Evolutionary conservation across 2,888 invertebrate genomes (phyloP), one percentile per base, ranked within the genome.

Genomic region (Calameuta filiformis): DNA sequence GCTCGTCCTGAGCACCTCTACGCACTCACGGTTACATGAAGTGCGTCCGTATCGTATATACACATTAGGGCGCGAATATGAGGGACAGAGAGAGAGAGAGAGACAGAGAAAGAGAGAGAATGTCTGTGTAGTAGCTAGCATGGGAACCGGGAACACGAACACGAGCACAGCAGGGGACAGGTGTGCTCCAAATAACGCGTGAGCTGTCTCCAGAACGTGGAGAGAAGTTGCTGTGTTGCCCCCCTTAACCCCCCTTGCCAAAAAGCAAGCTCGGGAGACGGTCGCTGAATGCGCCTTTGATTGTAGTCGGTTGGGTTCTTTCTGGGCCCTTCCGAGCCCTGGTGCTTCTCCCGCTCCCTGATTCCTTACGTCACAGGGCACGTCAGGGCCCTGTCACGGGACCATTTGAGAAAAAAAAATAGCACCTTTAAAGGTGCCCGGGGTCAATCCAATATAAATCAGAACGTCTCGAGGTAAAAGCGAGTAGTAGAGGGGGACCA

Each of bases 371-470:
- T 81, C 78, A 75, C 80, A 73, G 68, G 73, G 12, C 68, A 30
- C 12, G 40, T 12, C 12, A 37, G 73, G 75, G 73, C 74, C 77
- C 77, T 78, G 81, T 80, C 82, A 83, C 82, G 84, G 83, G 85
- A 85, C 82, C 85, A 86, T 85, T 85, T 85, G 81, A 84, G 83
- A 73, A 73, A 73, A 78, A 87, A 85, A 87, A 87, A 86, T 84
- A 87, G 84, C 85, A 85, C 83, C 76, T 79, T 81, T 82, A 87
- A 87, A 86, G 86, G 87, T 87, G 85, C 81, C 85, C 83, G 83
- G 89, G 88, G 87, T 88, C 89, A 88, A 89, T 89, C 87, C 86
- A 86, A 89, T 87, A 89, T 89, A 89, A 90, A 90, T 89, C 89
- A 87, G 87, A 86, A 85, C 84, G 85, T 81, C 83, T 83, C 77